phyloP scores from a whole-genome alignment of 2,888 invertebrate species.

The Caradrina clavipalpis region DNA sequence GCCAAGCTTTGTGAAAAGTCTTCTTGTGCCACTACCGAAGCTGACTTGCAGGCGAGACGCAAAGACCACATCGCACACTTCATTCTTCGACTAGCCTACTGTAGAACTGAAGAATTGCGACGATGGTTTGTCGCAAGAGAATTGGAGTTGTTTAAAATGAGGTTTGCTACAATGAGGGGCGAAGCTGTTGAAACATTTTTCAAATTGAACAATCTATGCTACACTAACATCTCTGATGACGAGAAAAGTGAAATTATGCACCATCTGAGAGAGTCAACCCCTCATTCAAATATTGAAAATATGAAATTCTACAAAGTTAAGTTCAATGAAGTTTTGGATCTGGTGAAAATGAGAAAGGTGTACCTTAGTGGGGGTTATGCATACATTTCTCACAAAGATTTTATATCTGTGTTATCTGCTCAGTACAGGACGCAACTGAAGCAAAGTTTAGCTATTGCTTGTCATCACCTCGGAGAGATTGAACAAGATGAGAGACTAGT shows the following conservation, averaged over 20 bases:
- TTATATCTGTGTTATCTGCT: slow-evolving; percentile 95
- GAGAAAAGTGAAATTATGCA: slow-evolving; percentile 92
- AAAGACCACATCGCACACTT: slow-evolving; percentile 98
- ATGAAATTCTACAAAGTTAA: slow-evolving; percentile 95
- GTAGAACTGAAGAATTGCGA: slow-evolving; percentile 95
- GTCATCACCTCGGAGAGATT: slow-evolving; percentile 93
- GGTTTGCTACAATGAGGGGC: slow-evolving; percentile 92
- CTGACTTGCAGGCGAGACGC: slow-evolving; percentile 92
- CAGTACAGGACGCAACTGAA: slow-evolving; percentile 94
- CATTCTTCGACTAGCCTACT: slow-evolving; percentile 97
- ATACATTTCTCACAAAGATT: slow-evolving; percentile 96
- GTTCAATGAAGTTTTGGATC: slow-evolving; percentile 96
- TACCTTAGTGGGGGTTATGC: slow-evolving; percentile 96
- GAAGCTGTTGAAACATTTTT: slow-evolving; percentile 93
- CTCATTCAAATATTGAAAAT: slow-evolving; percentile 91
- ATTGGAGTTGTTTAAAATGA: slow-evolving; percentile 96
- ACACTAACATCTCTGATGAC: slow-evolving; percentile 92
- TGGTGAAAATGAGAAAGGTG: slow-evolving; percentile 95
- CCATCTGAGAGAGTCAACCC: slow-evolving; percentile 92
- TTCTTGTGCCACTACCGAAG: slow-evolving; percentile 89
- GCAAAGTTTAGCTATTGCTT: slow-evolving; percentile 93
- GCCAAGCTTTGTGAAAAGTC: slow-evolving; percentile 91
- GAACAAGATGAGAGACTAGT: slow-evolving; percentile 96
- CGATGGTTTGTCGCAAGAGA: slow-evolving; percentile 97
- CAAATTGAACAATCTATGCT: slow-evolving; percentile 92